Conservation (phyloP, 1,140 invertebrate genomes). For the Drosophila athabasca region DNA sequence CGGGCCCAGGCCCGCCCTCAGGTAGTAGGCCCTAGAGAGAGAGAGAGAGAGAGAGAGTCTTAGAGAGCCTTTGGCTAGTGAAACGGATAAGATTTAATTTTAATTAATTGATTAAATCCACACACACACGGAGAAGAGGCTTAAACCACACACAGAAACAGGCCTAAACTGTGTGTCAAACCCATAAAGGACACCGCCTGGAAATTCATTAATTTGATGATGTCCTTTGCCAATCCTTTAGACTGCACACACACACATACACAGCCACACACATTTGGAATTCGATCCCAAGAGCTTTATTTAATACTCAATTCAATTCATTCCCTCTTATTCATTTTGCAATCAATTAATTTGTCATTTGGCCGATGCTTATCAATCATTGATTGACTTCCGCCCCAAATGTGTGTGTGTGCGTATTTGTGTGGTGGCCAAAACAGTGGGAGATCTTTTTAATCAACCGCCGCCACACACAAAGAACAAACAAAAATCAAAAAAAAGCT, state of each 20-base stretch:
- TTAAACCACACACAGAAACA: not conserved
- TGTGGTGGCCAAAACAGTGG: constrained; percentile 17
- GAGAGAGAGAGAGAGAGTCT: not conserved
- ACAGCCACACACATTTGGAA: constrained; percentile 14
- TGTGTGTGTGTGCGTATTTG: not conserved
- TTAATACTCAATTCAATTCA: constrained; percentile 23
- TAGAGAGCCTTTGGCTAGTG: not conserved
- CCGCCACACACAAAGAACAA: constrained; percentile 18
- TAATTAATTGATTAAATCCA: constrained; percentile 20
- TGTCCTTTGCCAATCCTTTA: constrained; percentile 37
- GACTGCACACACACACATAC: constrained; percentile 40
- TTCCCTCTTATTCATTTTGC: constrained; percentile 28
- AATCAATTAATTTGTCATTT: constrained; percentile 74
- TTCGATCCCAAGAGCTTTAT: constrained; percentile 21
- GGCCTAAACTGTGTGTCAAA: no score
- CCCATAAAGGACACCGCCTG: constrained; percentile 13
- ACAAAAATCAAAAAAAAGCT: constrained; percentile 20
- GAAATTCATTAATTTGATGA: constrained; percentile 46
- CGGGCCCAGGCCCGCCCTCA: not conserved
- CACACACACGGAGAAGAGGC: not conserved
- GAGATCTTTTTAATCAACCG: constrained; percentile 27
- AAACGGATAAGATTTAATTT: not conserved
- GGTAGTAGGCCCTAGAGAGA: constrained; percentile 24
- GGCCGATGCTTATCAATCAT: constrained; percentile 61
- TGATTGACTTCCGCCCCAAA: constrained; percentile 54